phyloP scores from a whole-genome alignment of 1,140 invertebrate genomes.

The Leptinotarsa defecta region DNA sequence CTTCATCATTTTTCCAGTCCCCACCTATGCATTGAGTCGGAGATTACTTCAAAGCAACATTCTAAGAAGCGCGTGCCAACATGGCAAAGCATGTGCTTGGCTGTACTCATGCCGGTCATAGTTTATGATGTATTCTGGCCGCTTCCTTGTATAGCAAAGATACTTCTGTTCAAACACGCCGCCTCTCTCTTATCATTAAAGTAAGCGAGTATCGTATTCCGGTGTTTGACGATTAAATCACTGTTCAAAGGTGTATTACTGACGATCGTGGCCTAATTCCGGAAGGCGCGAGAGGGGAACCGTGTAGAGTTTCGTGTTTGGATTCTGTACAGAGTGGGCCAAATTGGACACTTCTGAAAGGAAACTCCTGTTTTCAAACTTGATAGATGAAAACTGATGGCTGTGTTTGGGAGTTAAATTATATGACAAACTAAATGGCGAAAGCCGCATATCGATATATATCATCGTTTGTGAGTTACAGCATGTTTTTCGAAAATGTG shows the following conservation, averaged over 20 bases:
- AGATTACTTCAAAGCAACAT: slow-evolving; percentile 35
- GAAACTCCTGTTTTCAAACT: no score
- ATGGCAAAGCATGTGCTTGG: slow-evolving; percentile 37
- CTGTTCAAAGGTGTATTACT: not conserved
- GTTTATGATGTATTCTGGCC: slow-evolving; percentile 41
- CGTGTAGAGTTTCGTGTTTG: no score
- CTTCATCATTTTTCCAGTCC: not conserved
- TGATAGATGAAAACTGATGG: no score
- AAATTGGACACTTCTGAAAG: no score
- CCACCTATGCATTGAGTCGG: slow-evolving; percentile 26
- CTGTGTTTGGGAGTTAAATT: no score
- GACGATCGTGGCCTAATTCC: no score
- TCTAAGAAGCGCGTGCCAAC: slow-evolving; percentile 44
- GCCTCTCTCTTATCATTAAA: slow-evolving; percentile 5
- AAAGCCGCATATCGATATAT: no score
- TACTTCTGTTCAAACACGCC: slow-evolving; percentile 35
- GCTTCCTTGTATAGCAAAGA: slow-evolving; percentile 35
- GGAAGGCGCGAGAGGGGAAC: no score
- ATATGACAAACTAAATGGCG: no score
- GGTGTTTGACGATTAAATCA: not conserved
- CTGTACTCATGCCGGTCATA: slow-evolving; percentile 35
- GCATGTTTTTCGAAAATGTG: no score
- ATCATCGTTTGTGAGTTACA: no score
- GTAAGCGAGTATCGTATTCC: not conserved
- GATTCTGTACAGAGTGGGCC: no score